Percentiles rank a stretch among this genome's conserved stretches.
Evolutionary conservation across 2,888 invertebrate genomes (phyloP).

Genomic region (Drosophila neotestacea): DNA sequence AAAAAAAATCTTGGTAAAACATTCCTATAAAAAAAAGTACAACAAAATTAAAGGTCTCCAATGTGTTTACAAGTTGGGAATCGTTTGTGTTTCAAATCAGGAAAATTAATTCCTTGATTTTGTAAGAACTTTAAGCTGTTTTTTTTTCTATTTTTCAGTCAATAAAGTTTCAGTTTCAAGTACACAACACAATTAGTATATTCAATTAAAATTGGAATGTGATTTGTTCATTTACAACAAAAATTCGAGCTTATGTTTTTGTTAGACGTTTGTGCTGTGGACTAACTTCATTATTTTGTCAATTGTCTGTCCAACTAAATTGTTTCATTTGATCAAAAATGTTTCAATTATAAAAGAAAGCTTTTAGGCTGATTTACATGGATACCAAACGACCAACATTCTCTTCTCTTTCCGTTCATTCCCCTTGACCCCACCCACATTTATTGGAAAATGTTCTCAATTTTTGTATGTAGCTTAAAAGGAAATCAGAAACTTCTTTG

Average conservation of each 20-base stretch:
- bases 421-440: background rate
- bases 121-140: background rate
- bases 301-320: slow-evolving; percentile 41
- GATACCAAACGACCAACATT: background rate
- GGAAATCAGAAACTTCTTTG: slow-evolving; percentile 64
- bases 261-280: slow-evolving; percentile 3
- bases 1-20: background rate
- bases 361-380: slow-evolving; percentile 66
- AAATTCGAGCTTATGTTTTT: slow-evolving; percentile 1
- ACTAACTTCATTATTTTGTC: slow-evolving; percentile 46
- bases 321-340: slow-evolving; percentile 59
- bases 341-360: slow-evolving; percentile 70
- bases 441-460: slow-evolving; percentile 32
- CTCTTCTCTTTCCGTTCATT: background rate
- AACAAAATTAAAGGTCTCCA: background rate
- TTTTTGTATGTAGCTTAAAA: slow-evolving; percentile 35
- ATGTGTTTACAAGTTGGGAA: background rate
- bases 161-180: background rate
- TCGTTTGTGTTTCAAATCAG: background rate
- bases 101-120: background rate
- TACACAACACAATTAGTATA: background rate
- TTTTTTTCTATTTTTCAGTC: background rate
- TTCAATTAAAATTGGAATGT: slow-evolving; percentile 28
- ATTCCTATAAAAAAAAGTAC: no score
- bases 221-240: slow-evolving; percentile 26